Base-by-base conservation (phyloP, 2,888 invertebrate genomes). In the Latheticus oryzae region DNA sequence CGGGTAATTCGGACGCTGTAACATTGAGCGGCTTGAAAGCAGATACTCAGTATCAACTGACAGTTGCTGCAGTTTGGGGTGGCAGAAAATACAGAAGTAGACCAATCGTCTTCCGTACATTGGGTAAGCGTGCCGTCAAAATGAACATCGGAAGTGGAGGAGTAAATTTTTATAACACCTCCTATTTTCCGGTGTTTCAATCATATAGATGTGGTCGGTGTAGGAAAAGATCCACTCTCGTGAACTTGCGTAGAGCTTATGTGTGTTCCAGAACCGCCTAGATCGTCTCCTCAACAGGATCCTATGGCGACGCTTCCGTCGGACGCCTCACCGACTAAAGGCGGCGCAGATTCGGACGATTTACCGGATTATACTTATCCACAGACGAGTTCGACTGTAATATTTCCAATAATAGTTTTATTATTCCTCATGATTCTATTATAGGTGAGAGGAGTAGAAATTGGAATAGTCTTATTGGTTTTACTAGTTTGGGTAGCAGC, bases 81-180 rank as follows among this genome's bases (percentile, higher is more conserved):
- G 91, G 92, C 57, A 90, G 87, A 72, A 91, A 91, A 77, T 91
- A 87, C 79, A 85, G 90, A 71, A 93, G 93, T 79, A 86, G 91
- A 77, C 91, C 91, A 71, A 90, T 93, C 79, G 90, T 92, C 84
- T 93, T 93, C 86, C 89, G 90, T 82, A 94, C 93, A 65, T 86
- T 91, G 83, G 91, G 91, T 91, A 78, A 83, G 79, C 15, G 1
- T 5, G 8, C 17, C 9, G 26, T 8, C n/a, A 16, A 8, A 13
- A 12, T 1, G 8, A 5, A 13, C n/a, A 7, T 5, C 12, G 15
- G 15, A 16, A 12, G 33, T 7, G 13, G 33, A 12, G 38, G 17
- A 38, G 7, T 33, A 15, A 33, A 33, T 24, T 9, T n/a, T n/a
- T n/a, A n/a, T n/a, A n/a, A n/a, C n/a, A n/a, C 26, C 24, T 38